Base-by-base conservation (phyloP, 1,140 invertebrate species). In the Drepana arcuata region DNA sequence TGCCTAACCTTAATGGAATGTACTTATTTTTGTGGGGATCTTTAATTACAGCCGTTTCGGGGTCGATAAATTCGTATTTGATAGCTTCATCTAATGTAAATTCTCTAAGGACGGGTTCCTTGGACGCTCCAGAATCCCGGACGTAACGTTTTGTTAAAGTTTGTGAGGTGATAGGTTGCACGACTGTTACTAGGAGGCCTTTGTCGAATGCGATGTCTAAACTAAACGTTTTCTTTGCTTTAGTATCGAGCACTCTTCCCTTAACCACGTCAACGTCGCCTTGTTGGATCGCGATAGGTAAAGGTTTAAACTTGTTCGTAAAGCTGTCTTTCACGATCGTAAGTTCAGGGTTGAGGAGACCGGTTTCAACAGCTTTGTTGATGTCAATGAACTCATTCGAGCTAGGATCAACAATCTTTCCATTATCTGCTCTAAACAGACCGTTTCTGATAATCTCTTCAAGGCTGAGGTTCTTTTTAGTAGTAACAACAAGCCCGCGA, bases 31-130 rank as follows among this genome's bases (percentile, higher is more conserved):
- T 91, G 41, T 87, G 84, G 7, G 93, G 90, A 73, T 96, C 90
- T 81, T 91, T 92, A 2, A 96, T 85, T 14, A 93, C 87, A 1
- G 92, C 90, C 1, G 88, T 88, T 41, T 90, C 86, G 0, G 92
- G 89, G 77, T 95, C 88, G 18, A 96, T 86, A 21, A 95, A 86
- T 65, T 92, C 89, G 42, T 88, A 89, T 34, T 87, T 85, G 16
- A 95, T 89, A 1, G 93, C 93, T 84, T 94, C 92, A 36, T 92
- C 89, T 39, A 96, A 67, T 4, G 89, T 89, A 64, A 89, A 93
- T 62, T 93, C 90, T 46, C 88, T 86, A 61, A 86, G 70, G 7
- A 84, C 63, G 35, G 83, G 69, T 59, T 89, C 78, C 52, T 74
- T 83, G n/a, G 72, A 64, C 14, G 63, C 48, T 11, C 63, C 51